A percentile compares a stretch with the other conserved stretches of the same genome.
Evolutionary conservation across 2,113 vertebrate species (phyloP).

Genomic region (Prolemur simus): DNA sequence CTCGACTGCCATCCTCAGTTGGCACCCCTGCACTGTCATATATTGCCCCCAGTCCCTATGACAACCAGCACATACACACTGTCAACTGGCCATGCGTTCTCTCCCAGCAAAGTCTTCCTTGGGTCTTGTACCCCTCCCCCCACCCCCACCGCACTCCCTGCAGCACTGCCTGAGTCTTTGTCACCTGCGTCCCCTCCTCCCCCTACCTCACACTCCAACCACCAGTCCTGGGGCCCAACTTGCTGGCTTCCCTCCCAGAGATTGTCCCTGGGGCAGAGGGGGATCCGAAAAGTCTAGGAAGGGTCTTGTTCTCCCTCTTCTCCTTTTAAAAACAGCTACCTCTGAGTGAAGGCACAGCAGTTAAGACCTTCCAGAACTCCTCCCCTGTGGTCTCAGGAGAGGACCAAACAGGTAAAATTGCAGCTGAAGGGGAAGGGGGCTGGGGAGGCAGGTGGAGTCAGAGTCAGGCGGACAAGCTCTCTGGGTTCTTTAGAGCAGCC

Average conservation of each 20-base stretch:
- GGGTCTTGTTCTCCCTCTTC: neutral
- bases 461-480: neutral
- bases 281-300: neutral
- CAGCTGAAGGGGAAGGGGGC: neutral
- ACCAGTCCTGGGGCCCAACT: neutral
- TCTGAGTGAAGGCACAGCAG: neutral
- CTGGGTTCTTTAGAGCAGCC: neutral
- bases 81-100: neutral
- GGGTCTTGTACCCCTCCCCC: neutral
- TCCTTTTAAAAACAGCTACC: neutral
- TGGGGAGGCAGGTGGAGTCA: neutral
- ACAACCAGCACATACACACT: neutral
- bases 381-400: neutral
- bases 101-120: neutral
- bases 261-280: neutral
- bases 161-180: neutral
- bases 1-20: neutral
- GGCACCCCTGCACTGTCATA: accelerated
- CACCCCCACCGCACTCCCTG: neutral
- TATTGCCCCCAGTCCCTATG: neutral
- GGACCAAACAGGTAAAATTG: neutral
- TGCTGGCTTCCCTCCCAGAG: neutral
- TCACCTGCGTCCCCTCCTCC: neutral
- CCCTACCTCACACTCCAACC: neutral
- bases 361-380: neutral